Conservation (phyloP, 2,888 invertebrate species). For the Autographa pulchrina region DNA sequence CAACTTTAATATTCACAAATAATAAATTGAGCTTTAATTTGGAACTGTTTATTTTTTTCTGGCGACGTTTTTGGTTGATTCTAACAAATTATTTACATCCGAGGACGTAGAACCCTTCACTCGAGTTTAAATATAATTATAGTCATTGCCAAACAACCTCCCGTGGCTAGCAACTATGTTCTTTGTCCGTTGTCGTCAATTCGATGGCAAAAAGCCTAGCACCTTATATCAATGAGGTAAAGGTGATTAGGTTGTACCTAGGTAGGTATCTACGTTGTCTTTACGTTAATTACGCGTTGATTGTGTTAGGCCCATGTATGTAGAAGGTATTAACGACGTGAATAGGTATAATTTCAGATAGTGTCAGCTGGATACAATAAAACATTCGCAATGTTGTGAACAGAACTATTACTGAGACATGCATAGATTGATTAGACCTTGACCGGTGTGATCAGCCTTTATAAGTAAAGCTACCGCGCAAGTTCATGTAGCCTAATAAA, state of each 20-base stretch:
- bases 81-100: slow-evolving; percentile 53
- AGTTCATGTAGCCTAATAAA: slow-evolving; percentile 26
- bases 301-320: slow-evolving; percentile 21
- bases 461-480: slow-evolving; percentile 17
- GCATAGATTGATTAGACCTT: slow-evolving; percentile 36
- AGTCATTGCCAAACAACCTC: slow-evolving; percentile 45
- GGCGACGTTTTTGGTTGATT: slow-evolving; percentile 38
- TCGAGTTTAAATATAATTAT: slow-evolving; percentile 48
- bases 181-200: slow-evolving; percentile 29
- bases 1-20: not conserved
- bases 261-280: slow-evolving; percentile 7
- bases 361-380: slow-evolving; percentile 9
- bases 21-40: slow-evolving; percentile 8
- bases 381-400: slow-evolving; percentile 18
- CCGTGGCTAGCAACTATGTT: slow-evolving; percentile 20
- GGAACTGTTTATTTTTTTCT: slow-evolving; percentile 23
- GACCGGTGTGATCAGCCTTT: slow-evolving; percentile 39
- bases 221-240: slow-evolving; percentile 20
- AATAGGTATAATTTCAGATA: slow-evolving; percentile 5
- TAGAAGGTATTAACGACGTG: not conserved
- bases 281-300: slow-evolving; percentile 31
- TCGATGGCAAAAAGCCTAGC: slow-evolving; percentile 35
- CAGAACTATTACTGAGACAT: slow-evolving; percentile 30
- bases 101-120: slow-evolving; percentile 62
- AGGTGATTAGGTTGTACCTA: slow-evolving; percentile 13